Base-by-base conservation (phyloP, 2,113 vertebrate genomes). In the Macquaria australasica region DNA sequence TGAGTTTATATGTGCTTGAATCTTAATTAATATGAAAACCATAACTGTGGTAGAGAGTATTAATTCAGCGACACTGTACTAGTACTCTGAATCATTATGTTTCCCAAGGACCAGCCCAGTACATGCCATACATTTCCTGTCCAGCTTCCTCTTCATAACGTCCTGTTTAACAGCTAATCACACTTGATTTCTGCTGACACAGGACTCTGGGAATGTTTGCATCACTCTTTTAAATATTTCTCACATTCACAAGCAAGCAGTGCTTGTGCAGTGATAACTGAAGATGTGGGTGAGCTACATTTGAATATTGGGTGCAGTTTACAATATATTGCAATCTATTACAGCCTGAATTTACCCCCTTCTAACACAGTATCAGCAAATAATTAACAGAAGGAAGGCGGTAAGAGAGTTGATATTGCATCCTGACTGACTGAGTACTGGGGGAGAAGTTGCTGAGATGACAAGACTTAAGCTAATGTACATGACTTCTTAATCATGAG, bases 161-260 rank as follows among this genome's bases (percentile, higher is more conserved):
- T 94, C 94, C 94, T 88, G 85, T 88, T 84, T 39, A 74, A 82
- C 87, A 72, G 64, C 69, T 68, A 74, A 87, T 76, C 77, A 45
- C 68, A 5, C 16, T 43, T 18, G 9, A 8, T 84, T 92, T 89
- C 55, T 90, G 86, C 92, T 86, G 91, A 93, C 86, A 66, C 72
- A 31, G 50, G 39, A 63, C 53, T 78, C 48, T 21, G 21, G 78
- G 50, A 86, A 63, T 43, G 71, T 81, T 83, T 87, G 77, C 79
- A 64, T 81, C 48, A 14, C 70, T 59, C 3, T 16, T 59, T 55
- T 23, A 12, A 43, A 34, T 18, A 1, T 31, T 58, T 82, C 63
- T 58, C 21, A 25, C 25, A 34, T 43, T 82, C 12, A 72, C 20
- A 39, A 3, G 0, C 4, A 11, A 45, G 5, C 25, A 59, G 16